phyloP scores from a whole-genome alignment of 1,140 invertebrate species.

The Orussus abietinus region DNA sequence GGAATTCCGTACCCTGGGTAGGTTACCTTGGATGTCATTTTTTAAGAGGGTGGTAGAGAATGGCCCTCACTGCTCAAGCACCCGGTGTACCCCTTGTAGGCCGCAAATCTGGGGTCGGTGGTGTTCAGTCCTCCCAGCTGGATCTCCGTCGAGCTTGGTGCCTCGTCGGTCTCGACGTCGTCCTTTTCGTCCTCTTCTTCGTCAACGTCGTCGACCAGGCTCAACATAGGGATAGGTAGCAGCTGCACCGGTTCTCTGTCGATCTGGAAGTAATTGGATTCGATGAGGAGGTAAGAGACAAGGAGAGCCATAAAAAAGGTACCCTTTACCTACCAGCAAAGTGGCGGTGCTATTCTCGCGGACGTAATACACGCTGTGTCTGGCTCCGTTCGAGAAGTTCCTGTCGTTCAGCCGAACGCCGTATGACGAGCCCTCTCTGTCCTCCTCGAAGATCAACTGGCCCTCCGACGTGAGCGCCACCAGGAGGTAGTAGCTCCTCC shows the following conservation, averaged over 20 bases:
- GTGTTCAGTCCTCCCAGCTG: conserved; percentile 84
- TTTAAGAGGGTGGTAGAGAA: neutral
- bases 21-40: conserved; percentile 1
- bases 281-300: too few relatives aligned
- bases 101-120: conserved; percentile 70
- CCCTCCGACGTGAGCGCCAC: conserved; percentile 77
- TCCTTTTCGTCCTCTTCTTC: conserved; percentile 43
- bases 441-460: conserved; percentile 79
- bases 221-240: conserved; percentile 62
- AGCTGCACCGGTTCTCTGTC: conserved; percentile 71
- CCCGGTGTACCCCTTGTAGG: conserved; percentile 82
- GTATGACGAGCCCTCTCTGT: conserved; percentile 69
- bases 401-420: conserved; percentile 69
- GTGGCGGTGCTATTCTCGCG: conserved; percentile 67
- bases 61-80: conserved; percentile 78
- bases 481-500: conserved; percentile 77
- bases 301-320: neutral
- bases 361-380: conserved; percentile 83
- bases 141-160: conserved; percentile 69
- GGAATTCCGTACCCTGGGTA: neutral
- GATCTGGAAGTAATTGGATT: conserved; percentile 54
- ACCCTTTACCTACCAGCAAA: conserved; percentile 51
- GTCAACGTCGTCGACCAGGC: conserved; percentile 60
- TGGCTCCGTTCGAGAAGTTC: conserved; percentile 76
- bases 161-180: conserved; percentile 33